phyloP scores from a whole-genome alignment of 2,797 vertebrate species.

The Siniperca undulata region DNA sequence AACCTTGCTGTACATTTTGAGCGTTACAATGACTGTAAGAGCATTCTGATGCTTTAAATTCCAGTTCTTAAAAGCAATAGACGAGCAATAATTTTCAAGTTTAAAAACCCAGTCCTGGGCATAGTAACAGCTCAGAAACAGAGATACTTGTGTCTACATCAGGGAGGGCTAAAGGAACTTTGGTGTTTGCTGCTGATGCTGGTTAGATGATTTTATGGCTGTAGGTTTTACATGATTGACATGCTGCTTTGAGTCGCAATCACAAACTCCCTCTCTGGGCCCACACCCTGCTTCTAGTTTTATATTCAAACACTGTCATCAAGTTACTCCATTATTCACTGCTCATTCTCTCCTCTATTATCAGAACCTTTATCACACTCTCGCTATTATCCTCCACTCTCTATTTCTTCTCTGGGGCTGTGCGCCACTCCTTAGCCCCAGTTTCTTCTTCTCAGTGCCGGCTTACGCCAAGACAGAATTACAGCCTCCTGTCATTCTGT shows the following conservation, averaged over 20 bases:
- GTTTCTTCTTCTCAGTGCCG: constrained; percentile 43
- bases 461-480: neutral
- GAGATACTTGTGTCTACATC: too few relatives aligned
- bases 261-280: neutral
- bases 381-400: constrained; percentile 29
- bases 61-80: neutral
- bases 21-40: neutral
- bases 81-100: neutral
- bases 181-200: constrained; percentile 10
- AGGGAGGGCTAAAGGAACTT: neutral
- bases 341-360: constrained; percentile 43
- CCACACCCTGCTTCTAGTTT: constrained; percentile 33
- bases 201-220: neutral
- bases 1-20: neutral
- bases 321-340: constrained; percentile 61
- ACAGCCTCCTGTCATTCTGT: constrained; percentile 7
- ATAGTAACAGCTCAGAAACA: constrained; percentile 4
- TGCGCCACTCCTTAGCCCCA: constrained; percentile 61
- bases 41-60: neutral
- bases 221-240: constrained; percentile 7
- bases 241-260: constrained; percentile 5
- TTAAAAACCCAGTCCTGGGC: neutral
- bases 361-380: constrained; percentile 38
- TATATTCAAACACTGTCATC: constrained; percentile 45
- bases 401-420: constrained; percentile 12